Evolutionary conservation across 2,113 vertebrate genomes (phyloP).

Genomic region (Esox niger): DNA sequence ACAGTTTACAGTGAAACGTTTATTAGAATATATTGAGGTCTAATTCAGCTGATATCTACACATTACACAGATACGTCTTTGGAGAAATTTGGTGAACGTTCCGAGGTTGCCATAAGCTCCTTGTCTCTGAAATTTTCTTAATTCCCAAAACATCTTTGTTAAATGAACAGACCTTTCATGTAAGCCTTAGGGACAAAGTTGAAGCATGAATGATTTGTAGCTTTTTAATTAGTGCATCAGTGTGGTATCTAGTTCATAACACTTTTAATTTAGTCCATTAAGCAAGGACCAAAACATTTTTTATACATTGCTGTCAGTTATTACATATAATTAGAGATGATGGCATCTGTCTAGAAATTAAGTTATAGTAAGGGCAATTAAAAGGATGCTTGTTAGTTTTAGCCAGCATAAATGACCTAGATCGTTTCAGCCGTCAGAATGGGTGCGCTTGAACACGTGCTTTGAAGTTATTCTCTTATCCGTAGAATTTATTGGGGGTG

Average conservation of each 20-base stretch:
- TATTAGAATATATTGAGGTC: background rate
- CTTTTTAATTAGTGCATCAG: conserved; percentile 63
- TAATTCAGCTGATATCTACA: conserved; percentile 27
- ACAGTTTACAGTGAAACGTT: background rate
- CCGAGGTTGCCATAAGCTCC: conserved; percentile 26
- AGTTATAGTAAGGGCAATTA: conserved; percentile 56
- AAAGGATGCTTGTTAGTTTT: conserved; percentile 57
- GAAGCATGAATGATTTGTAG: conserved; percentile 37
- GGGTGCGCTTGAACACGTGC: conserved; percentile 18
- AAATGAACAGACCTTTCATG: conserved; percentile 41
- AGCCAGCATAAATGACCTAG: conserved; percentile 45
- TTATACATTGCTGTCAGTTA: conserved; percentile 56
- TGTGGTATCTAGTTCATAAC: conserved; percentile 52
- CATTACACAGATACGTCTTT: conserved; percentile 14
- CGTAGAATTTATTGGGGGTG: conserved; percentile 38
- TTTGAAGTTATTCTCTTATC: conserved; percentile 44
- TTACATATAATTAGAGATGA: conserved; percentile 56
- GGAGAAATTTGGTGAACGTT: conserved; percentile 16
- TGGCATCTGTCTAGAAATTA: conserved; percentile 60
- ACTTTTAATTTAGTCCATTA: conserved; percentile 52
- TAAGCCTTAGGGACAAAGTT: conserved; percentile 47
- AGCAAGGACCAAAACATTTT: conserved; percentile 31
- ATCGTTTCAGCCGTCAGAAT: conserved; percentile 38
- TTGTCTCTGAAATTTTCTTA: conserved; percentile 25
- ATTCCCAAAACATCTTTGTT: conserved; percentile 31